Conservation (phyloP, 2,797 vertebrate genomes). For the Sebastes wilsoni region DNA sequence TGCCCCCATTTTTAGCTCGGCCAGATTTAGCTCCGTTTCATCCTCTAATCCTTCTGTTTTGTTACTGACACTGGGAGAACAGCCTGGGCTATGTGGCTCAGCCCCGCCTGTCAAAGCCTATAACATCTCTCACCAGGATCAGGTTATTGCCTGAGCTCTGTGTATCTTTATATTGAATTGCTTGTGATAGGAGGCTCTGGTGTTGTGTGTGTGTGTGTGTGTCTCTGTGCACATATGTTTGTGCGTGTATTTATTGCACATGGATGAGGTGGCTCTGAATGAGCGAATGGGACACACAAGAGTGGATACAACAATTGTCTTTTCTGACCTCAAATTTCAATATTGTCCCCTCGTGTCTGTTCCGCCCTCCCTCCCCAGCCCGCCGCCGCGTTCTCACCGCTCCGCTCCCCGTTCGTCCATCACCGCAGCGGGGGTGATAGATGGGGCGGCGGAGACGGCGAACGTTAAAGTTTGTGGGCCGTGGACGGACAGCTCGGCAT, state of each 20-base stretch:
- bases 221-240: constrained; percentile 26
- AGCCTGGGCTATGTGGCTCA: constrained; percentile 65
- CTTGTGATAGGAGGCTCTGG: constrained; percentile 53
- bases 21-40: constrained; percentile 79
- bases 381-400: neutral
- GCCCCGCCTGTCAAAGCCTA: constrained; percentile 71
- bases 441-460: constrained; percentile 63
- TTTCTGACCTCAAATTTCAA: constrained; percentile 80
- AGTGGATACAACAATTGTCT: constrained; percentile 70
- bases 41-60: constrained; percentile 82
- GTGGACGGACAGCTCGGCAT: constrained; percentile 75
- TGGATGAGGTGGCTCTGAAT: constrained; percentile 58
- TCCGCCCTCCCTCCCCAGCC: neutral
- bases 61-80: constrained; percentile 76
- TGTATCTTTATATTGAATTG: constrained; percentile 75
- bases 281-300: constrained; percentile 68
- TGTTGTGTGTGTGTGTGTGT: neutral
- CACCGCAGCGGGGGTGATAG: constrained; percentile 70
- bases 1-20: constrained; percentile 66
- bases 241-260: constrained; percentile 40
- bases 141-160: constrained; percentile 74
- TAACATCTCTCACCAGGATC: constrained; percentile 74
- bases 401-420: constrained; percentile 52
- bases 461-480: constrained; percentile 83
- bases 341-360: constrained; percentile 47